Base-by-base conservation (phyloP, 2,113 vertebrate species). In the Tricholaema leucomelas region DNA sequence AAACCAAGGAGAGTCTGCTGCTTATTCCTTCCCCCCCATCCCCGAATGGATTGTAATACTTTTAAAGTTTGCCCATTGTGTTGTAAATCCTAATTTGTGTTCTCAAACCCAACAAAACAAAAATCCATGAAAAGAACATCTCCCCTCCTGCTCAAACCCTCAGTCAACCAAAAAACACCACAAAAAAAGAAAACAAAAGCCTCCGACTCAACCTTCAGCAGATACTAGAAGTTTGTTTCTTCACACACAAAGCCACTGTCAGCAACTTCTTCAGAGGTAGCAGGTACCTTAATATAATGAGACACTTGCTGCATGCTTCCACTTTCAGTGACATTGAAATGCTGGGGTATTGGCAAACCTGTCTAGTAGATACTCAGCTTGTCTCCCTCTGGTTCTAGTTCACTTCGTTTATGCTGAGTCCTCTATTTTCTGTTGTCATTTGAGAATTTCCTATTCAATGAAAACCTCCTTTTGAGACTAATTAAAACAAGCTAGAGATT, bases 261-360 rank as follows among this genome's bases (percentile, higher is more conserved):
- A 88, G 88, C 84, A 91, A 44, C 54, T 90, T 74, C 54, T 78
- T 72, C 15, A 12, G 74, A 71, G 48, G 44, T 3, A 15, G 79
- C 44, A 87, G 50, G 19, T 1, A 0, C 35, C 44, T 87, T 94
- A 91, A 85, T 87, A 15, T 73, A 92, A 93, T 54, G 74, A 87
- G 91, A 61, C 74, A 72, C 71, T 88, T 93, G 63, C 63, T 92
- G 74, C 66, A 50, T 76, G 35, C 38, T 44, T 72, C 84, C 72
- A 10, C 33, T 79, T 69, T 44, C 69, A 91, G 52, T 85, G 92
- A 61, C 91, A 58, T 28, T 88, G 87, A 88, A 38, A 69, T 81
- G 70, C 50, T 81, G 74, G 28, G 63, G 15, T 96, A 95, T 93
- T 88, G 95, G 92, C 92, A 95, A 50, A 66, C 50, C 81, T 91